These are phyloP conservation scores for Cladopsammia gracilis DNA, from an alignment of 64 coral and sea anemone genomes.

Conservation along the genomic window DNA sequence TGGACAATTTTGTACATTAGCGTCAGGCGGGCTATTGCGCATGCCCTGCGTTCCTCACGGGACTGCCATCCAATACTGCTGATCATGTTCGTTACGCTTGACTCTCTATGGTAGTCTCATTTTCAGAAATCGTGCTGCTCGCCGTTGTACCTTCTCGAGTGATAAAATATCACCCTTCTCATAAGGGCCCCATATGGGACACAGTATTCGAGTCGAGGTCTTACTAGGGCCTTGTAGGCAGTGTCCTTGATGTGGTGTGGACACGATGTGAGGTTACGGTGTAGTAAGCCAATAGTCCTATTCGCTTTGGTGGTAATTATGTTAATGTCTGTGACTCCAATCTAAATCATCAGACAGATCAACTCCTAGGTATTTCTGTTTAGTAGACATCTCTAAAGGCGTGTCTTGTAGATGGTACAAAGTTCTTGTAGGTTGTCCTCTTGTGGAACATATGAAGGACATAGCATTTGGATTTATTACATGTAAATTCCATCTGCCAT, in stretches of 20 bases:
- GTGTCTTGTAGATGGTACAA: background rate
- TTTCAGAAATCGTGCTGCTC: background rate
- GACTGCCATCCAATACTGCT: conserved; percentile 12
- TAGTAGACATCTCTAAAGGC: background rate
- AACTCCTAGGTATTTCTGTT: conserved; percentile 18
- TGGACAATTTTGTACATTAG: conserved; percentile 6
- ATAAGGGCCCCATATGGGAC: conserved; percentile 19
- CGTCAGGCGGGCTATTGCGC: background rate
- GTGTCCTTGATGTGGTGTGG: background rate
- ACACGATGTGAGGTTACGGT: background rate
- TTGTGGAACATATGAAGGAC: conserved; percentile 12
- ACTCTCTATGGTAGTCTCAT: conserved; percentile 3
- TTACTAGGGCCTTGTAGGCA: conserved; percentile 18
- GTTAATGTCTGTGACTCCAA: conserved; percentile 14
- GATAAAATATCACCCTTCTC: background rate
- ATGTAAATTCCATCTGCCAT: conserved; percentile 32
- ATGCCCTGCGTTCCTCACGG: background rate
- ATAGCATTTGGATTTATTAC: conserved; percentile 1
- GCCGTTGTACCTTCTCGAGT: conserved; percentile 12
- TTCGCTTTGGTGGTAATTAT: background rate
- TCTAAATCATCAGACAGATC: background rate
- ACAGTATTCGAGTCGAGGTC: conserved; percentile 29
- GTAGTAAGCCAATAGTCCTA: conserved; percentile 25
- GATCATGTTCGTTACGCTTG: conserved; percentile 36
- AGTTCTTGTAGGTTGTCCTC: background rate